Conservation (phyloP, 2,797 vertebrate genomes). For the Onychomys leucogaster region DNA sequence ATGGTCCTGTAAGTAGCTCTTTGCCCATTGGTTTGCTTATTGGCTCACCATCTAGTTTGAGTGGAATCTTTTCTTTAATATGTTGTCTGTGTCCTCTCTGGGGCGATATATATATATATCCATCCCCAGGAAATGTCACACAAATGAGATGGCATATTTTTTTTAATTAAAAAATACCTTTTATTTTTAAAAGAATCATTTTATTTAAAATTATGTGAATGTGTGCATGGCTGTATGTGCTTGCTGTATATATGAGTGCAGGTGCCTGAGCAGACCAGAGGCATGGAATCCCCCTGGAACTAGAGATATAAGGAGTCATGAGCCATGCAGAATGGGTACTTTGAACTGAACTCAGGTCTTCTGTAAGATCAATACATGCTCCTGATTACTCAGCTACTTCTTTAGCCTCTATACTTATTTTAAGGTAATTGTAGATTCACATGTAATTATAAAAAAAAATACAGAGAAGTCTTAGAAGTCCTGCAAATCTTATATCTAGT, state of each 20-base stretch:
- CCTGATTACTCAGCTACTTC: not conserved
- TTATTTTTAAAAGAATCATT: not conserved
- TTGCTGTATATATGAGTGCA: not conserved
- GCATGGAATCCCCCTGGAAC: not conserved
- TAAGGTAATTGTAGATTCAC: not conserved
- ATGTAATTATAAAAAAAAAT: not conserved
- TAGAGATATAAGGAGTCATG: not conserved
- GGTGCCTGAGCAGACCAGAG: not conserved
- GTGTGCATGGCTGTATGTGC: not conserved
- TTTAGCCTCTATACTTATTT: not conserved
- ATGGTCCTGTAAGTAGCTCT: not conserved
- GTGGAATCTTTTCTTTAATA: not conserved
- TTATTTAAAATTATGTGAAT: not conserved
- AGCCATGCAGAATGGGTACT: not conserved
- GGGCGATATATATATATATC: not conserved
- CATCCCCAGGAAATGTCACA: not conserved
- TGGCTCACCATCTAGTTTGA: not conserved
- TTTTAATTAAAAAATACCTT: not conserved
- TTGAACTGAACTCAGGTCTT: not conserved
- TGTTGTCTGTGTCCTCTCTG: not conserved
- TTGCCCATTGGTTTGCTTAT: not conserved
- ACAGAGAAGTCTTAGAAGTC: not conserved
- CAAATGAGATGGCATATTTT: not conserved
- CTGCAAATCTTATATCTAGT: not conserved
- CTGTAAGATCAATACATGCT: not conserved